Conservation (phyloP, 2,113 vertebrate species). For the Python bivittatus region DNA sequence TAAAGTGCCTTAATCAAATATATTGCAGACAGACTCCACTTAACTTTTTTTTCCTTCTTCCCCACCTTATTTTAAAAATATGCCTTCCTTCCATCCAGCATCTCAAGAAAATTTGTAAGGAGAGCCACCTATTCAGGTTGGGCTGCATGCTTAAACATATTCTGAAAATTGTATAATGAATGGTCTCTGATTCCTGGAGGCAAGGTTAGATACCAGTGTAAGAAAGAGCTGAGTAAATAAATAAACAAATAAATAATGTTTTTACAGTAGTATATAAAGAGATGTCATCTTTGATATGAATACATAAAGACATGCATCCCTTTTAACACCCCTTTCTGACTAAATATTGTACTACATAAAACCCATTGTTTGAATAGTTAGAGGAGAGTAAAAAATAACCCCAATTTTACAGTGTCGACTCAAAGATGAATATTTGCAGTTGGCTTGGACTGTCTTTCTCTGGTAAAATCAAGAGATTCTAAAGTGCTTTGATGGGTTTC, state of each 20-base stretch:
- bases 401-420: background rate
- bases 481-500: background rate
- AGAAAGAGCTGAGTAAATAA: background rate
- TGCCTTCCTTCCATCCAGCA: background rate
- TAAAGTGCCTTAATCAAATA: constrained; percentile 32
- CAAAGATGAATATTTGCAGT: background rate
- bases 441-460: background rate
- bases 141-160: background rate
- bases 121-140: background rate
- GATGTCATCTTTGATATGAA: background rate
- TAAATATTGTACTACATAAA: background rate
- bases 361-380: background rate
- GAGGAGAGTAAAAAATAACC: background rate
- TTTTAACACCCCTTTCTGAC: background rate
- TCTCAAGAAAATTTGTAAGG: background rate
- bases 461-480: background rate
- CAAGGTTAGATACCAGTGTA: background rate
- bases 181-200: background rate
- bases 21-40: constrained; percentile 17
- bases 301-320: background rate
- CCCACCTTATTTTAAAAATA: background rate
- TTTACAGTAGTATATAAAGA: background rate
- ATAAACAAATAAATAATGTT: background rate
- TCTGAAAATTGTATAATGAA: background rate
- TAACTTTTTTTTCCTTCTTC: background rate